These are phyloP conservation scores for Hoplias malabaricus DNA, from an alignment of 2,113 vertebrate species.

Conservation along the genomic window DNA sequence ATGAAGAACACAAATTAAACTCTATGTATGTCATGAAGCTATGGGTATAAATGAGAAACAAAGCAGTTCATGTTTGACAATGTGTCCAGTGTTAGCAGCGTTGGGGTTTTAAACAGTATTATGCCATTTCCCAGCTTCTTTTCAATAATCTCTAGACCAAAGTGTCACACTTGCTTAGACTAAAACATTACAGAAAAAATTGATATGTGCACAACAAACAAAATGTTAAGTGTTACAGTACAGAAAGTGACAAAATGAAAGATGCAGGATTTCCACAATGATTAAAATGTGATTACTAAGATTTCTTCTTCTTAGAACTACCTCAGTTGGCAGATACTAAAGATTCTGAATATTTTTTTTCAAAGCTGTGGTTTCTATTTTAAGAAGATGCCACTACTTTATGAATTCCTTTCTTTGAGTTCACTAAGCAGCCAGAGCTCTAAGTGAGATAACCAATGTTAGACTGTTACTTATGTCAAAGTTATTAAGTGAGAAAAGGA, in stretches of 20 bases:
- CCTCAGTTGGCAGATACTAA: not conserved
- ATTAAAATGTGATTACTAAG: no score
- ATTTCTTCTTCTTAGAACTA: no score
- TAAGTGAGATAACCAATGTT: conserved; percentile 42
- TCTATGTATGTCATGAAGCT: conserved; percentile 3
- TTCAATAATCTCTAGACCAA: not conserved
- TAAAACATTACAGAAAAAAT: not conserved
- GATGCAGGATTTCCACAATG: no score
- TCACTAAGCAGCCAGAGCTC: conserved; percentile 35
- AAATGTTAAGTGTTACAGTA: not conserved
- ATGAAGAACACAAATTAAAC: not conserved
- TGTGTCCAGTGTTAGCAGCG: not conserved
- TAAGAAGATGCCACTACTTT: conserved; percentile 50
- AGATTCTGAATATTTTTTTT: conserved; percentile 5
- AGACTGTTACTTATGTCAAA: conserved; percentile 50
- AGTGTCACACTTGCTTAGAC: not conserved
- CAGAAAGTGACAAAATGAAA: not conserved
- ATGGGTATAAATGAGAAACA: not conserved
- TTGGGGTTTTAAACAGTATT: not conserved
- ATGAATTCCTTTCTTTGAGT: conserved; percentile 46
- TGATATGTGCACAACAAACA: not conserved
- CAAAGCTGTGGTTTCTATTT: conserved; percentile 53
- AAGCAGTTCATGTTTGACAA: not conserved
- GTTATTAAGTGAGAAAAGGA: conserved; percentile 54
- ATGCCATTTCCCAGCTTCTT: not conserved